phyloP scores from a whole-genome alignment of 2,113 vertebrate species.

The Bucco capensis region DNA sequence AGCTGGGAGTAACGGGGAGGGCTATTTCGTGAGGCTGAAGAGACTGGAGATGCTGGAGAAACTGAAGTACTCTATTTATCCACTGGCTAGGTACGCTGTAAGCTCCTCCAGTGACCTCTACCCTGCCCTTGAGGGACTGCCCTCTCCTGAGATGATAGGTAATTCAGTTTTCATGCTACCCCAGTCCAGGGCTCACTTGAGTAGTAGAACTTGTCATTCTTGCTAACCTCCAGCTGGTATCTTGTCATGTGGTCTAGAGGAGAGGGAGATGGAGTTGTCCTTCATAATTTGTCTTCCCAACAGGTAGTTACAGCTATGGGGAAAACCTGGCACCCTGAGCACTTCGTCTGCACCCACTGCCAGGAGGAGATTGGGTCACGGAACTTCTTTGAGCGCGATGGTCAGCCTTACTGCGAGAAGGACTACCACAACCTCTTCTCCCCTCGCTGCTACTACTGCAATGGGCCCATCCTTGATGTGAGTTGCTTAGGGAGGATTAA shows the following conservation, averaged over 20 bases:
- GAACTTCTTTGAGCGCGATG: slow-evolving; percentile 97
- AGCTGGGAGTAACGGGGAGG: slow-evolving; percentile 32
- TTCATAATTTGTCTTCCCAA: not conserved
- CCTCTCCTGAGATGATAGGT: slow-evolving; percentile 70
- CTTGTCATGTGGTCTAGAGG: slow-evolving; percentile 11
- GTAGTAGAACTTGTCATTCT: slow-evolving; percentile 64
- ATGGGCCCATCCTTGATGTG: slow-evolving; percentile 95
- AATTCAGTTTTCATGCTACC: slow-evolving; percentile 70
- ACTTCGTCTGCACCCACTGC: slow-evolving; percentile 98
- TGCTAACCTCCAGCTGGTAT: slow-evolving; percentile 36
- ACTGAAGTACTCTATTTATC: slow-evolving; percentile 72
- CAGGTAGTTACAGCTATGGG: slow-evolving; percentile 99
- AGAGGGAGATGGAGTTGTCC: not conserved
- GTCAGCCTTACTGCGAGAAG: slow-evolving; percentile 96
- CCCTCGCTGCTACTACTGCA: slow-evolving; percentile 97
- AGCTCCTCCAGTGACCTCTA: slow-evolving; percentile 71
- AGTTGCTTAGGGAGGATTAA: slow-evolving; percentile 52
- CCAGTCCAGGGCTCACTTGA: slow-evolving; percentile 65
- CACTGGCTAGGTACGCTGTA: slow-evolving; percentile 72
- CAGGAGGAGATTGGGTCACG: slow-evolving; percentile 97
- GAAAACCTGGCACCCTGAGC: slow-evolving; percentile 96
- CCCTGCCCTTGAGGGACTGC: slow-evolving; percentile 70
- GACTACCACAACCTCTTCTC: slow-evolving; percentile 98
- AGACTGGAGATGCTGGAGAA: slow-evolving; percentile 66
- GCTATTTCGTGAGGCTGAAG: slow-evolving; percentile 51